Percentiles rank a stretch among this genome's conserved stretches.
Evolutionary conservation across 1,140 invertebrate species (phyloP).

Genomic region (Campoletis sonorensis): DNA sequence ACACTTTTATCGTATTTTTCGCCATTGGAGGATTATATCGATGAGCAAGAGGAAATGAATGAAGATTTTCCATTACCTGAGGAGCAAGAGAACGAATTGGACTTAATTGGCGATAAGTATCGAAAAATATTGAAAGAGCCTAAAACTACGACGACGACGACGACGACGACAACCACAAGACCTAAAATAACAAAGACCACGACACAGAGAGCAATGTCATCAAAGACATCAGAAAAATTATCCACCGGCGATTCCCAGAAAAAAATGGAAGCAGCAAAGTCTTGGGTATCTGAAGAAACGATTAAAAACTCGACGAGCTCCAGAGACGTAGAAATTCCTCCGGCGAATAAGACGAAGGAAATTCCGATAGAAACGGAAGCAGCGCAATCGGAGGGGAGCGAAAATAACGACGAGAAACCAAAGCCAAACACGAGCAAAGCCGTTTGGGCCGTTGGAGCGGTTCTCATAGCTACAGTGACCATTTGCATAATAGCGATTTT

Average conservation of each 20-base stretch:
- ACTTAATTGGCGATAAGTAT: conserved; percentile 54
- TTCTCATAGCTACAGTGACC: conserved; percentile 64
- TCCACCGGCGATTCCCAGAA: background rate
- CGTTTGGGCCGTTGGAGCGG: conserved; percentile 66
- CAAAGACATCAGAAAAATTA: background rate
- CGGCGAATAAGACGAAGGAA: conserved; percentile 41
- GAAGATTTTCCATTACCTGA: conserved; percentile 48
- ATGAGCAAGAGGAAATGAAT: conserved; percentile 56
- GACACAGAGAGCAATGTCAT: conserved; percentile 6
- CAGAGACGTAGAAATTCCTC: background rate
- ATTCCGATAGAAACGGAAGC: conserved; percentile 27
- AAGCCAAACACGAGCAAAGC: conserved; percentile 67
- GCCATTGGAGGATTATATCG: conserved; percentile 63
- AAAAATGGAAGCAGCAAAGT: conserved; percentile 1
- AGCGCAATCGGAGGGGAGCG: background rate
- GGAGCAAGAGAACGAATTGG: conserved; percentile 59
- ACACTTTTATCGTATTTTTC: conserved; percentile 62
- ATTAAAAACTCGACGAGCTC: background rate
- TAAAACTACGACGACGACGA: conserved; percentile 56
- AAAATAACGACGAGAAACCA: conserved; percentile 45
- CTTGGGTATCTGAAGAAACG: background rate
- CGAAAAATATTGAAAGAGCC: conserved; percentile 55
- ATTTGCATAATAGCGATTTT: conserved; percentile 71
- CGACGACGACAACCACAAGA: conserved; percentile 52
- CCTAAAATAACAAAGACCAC: conserved; percentile 45